These are phyloP conservation scores for Indicator indicator DNA, from an alignment of 2,113 vertebrate genomes.

Conservation along the genomic window DNA sequence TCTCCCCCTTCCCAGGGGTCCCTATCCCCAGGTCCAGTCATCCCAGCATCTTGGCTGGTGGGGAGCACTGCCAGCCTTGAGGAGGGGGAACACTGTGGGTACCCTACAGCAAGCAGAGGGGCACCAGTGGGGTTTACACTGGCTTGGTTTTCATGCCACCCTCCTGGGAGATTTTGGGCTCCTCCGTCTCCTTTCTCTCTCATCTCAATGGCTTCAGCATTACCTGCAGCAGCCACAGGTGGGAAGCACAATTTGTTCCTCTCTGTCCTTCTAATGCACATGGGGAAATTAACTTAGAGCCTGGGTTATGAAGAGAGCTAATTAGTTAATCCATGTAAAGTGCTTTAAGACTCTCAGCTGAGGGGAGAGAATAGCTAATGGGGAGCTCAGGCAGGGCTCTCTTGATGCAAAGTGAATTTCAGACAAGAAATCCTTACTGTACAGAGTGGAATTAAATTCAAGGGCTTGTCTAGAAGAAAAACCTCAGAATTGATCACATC, in stretches of 20 bases:
- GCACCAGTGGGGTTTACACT: rapidly evolving
- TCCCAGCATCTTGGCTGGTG: no score
- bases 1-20: not conserved
- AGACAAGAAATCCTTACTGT: constrained; percentile 60
- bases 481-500: constrained; percentile 41
- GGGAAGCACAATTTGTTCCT: not conserved
- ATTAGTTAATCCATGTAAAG: constrained; percentile 72
- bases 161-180: not conserved
- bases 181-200: not conserved
- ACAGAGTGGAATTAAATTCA: constrained; percentile 40
- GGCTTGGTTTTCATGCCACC: not conserved
- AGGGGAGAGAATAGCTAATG: constrained; percentile 59
- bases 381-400: constrained; percentile 52
- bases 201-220: not conserved
- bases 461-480: constrained; percentile 32
- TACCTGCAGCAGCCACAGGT: not conserved
- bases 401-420: constrained; percentile 58
- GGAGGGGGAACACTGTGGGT: rapidly evolving
- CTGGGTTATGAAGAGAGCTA: constrained; percentile 61
- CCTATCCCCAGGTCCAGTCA: not conserved
- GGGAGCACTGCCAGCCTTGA: not conserved
- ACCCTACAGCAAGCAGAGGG: rapidly evolving
- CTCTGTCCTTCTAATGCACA: not conserved
- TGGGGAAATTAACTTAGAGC: constrained; percentile 53
- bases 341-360: constrained; percentile 56